Evolutionary conservation across 2,113 vertebrate genomes (phyloP), one percentile per base, ranked within the genome.

Genomic region (pig (Sus scrofa)): DNA sequence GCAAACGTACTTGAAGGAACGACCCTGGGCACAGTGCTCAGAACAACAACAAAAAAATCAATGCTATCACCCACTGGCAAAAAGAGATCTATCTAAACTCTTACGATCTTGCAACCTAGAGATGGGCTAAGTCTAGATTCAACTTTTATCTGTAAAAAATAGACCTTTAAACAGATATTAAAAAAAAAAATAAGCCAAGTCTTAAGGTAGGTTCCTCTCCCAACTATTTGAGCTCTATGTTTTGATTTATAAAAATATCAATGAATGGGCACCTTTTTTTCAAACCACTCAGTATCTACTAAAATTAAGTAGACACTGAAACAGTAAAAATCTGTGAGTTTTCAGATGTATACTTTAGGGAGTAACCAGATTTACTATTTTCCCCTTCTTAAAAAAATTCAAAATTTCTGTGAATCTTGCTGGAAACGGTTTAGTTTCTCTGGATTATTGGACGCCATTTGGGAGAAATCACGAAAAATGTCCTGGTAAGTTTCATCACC

Each of bases 401-500:
- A 99, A 93, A 98, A 99, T 98, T 98, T 98, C 91, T 98, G 99
- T 1, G 98, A 98, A 95, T 99, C 99, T 97, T 99, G 99, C 97
- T 99, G 99, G 98, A 99, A 99, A 96, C 99, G 99, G 94, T 99
- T 99, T 92, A 99, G 98, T 98, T 99, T 99, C 95, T 99, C 99
- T 10, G 99, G 99, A 97, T 99, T 99, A 91, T 99, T 99, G 90
- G 99, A 99, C n/a, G 99, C 99, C 99, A 99, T 99, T 97, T 99
- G 99, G 89, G 99, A 99, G 98, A 99, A 99, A 97, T 99, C 99
- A 98, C 99, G 99, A 97, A 99, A 99, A 97, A 99, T 99, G 98
- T 99, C 99, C 98, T 99, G 99, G 97, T 99, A 99, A 73, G 99
- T 99, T 99, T 99, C 99, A 90, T 99, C 99, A 96, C 99, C 99